Conservation (phyloP, 1,140 invertebrate species). For the Drosophila persimilis region DNA sequence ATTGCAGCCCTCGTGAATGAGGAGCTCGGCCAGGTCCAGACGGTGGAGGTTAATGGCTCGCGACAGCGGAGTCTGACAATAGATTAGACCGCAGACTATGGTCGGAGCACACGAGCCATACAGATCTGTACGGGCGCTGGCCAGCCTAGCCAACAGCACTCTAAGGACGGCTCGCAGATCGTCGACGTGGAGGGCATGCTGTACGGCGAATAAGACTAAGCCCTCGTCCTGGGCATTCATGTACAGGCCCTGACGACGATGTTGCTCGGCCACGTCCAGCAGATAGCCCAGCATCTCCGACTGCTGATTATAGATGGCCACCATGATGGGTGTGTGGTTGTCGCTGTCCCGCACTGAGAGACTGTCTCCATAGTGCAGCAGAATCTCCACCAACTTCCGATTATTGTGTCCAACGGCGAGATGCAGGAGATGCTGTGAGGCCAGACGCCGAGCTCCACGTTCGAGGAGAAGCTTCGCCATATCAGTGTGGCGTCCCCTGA, state of each 20-base stretch:
- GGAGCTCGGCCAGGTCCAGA: slow-evolving; percentile 81
- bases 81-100: slow-evolving; percentile 66
- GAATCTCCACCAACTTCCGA: slow-evolving; percentile 83
- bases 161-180: slow-evolving; percentile 83
- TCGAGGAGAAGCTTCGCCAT: slow-evolving; percentile 83
- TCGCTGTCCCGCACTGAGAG: slow-evolving; percentile 84
- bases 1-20: slow-evolving; percentile 84
- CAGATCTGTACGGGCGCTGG: slow-evolving; percentile 46
- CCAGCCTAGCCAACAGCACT: slow-evolving; percentile 82
- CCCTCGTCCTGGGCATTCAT: slow-evolving; percentile 83
- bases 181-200: slow-evolving; percentile 70
- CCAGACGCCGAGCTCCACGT: slow-evolving; percentile 85
- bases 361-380: slow-evolving; percentile 84
- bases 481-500: slow-evolving; percentile 83
- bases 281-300: slow-evolving; percentile 84
- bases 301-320: slow-evolving; percentile 85
- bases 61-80: slow-evolving; percentile 84
- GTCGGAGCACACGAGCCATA: slow-evolving; percentile 48
- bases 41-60: slow-evolving; percentile 83
- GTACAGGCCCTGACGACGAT: slow-evolving; percentile 42
- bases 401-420: slow-evolving; percentile 84
- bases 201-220: slow-evolving; percentile 79
- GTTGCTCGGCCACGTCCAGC: slow-evolving; percentile 82
- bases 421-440: slow-evolving; percentile 85
- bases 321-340: slow-evolving; percentile 86